These are phyloP conservation scores for Atta cephalotes DNA, from an alignment of 1,140 invertebrate genomes.

Conservation along the genomic window DNA sequence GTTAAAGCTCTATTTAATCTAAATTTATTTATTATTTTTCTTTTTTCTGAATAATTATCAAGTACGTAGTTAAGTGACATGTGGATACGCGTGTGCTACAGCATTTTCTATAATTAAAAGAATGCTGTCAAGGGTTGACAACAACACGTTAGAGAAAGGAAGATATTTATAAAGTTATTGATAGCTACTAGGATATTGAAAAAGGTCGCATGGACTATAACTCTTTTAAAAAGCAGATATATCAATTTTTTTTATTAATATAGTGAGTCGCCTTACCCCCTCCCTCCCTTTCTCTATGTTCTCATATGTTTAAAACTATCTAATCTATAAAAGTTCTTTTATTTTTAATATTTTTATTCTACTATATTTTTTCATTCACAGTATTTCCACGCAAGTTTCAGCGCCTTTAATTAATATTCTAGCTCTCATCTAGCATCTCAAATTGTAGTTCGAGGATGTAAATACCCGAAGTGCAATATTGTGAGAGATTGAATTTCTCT, in stretches of 20 bases:
- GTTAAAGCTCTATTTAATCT: background rate
- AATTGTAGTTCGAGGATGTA: constrained; percentile 27
- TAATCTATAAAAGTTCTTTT: constrained; percentile 16
- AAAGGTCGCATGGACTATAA: background rate
- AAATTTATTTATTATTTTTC: constrained; percentile 19
- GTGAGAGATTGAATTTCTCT: constrained; percentile 43
- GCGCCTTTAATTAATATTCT: constrained; percentile 41
- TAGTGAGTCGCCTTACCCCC: background rate
- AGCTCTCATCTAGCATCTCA: constrained; percentile 3
- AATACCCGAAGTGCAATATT: constrained; percentile 37
- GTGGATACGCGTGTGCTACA: background rate
- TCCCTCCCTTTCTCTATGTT: background rate
- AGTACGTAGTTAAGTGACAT: background rate
- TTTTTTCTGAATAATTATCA: background rate
- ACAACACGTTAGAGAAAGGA: constrained; percentile 26
- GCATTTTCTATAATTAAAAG: constrained; percentile 35
- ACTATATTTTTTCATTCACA: background rate
- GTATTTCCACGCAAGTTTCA: background rate
- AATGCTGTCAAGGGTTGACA: background rate
- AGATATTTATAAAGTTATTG: constrained; percentile 51
- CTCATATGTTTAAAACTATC: constrained; percentile 1
- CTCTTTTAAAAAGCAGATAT: background rate
- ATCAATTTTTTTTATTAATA: constrained; percentile 17
- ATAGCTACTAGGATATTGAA: constrained; percentile 4
- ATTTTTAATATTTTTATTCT: constrained; percentile 50